Evolutionary conservation across 2,888 invertebrate genomes (phyloP).

Genomic region (Acleris emargana): DNA sequence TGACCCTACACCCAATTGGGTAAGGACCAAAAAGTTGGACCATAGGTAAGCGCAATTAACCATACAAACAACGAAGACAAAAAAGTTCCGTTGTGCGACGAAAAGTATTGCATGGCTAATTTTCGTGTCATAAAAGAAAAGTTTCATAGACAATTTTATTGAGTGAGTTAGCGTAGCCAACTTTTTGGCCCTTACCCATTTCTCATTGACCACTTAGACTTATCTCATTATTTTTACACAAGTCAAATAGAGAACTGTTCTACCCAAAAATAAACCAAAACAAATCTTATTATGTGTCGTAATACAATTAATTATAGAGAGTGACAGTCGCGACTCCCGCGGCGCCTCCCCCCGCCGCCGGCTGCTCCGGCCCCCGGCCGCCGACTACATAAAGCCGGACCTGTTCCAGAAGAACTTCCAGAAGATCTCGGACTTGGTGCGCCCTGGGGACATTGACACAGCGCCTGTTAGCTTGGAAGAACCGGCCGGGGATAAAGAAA

Average conservation of each 20-base stretch:
- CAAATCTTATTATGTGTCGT: background rate
- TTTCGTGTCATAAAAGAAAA: no score
- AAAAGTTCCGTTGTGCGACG: no score
- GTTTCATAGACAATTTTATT: no score
- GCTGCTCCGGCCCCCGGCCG: slow-evolving; percentile 82
- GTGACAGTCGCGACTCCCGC: slow-evolving; percentile 51
- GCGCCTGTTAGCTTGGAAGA: slow-evolving; percentile 56
- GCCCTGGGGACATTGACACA: slow-evolving; percentile 66
- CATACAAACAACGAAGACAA: no score
- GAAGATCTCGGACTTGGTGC: slow-evolving; percentile 75
- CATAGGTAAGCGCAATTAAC: no score
- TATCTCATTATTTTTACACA: no score
- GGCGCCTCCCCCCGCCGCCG: slow-evolving; percentile 72
- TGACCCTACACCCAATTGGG: no score
- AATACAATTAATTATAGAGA: slow-evolving; percentile 47
- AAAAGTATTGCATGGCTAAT: no score
- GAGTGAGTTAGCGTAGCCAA: no score
- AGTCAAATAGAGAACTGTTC: background rate
- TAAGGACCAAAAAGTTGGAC: no score
- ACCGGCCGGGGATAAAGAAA: slow-evolving; percentile 62
- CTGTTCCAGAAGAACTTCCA: slow-evolving; percentile 82
- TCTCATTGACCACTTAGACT: no score
- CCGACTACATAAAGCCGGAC: slow-evolving; percentile 84
- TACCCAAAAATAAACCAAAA: background rate
- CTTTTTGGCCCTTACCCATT: no score